phyloP scores from a whole-genome alignment of 2,113 vertebrate species.

The Sialia sialis region DNA sequence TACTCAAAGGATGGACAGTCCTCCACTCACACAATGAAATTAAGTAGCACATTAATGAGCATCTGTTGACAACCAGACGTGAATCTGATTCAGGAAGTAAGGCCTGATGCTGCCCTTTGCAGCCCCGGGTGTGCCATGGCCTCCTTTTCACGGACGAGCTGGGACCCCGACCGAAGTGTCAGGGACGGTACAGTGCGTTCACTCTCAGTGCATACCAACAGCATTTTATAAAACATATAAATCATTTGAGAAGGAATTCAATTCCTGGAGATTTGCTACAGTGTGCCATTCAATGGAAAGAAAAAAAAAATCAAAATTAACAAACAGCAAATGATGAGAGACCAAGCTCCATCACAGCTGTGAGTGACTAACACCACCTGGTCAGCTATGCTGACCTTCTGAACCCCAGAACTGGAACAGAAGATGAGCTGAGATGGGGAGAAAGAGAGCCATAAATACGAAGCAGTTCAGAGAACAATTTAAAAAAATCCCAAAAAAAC shows the following conservation, averaged over 20 bases:
- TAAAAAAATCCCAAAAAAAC: background rate
- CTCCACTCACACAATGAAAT: background rate
- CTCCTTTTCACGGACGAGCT: background rate
- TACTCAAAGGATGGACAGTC: constrained; percentile 41
- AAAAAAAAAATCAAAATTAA: background rate
- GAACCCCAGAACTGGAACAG: background rate
- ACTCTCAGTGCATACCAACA: constrained; percentile 61
- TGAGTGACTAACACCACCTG: background rate
- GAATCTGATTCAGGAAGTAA: constrained; percentile 66
- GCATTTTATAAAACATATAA: constrained; percentile 43
- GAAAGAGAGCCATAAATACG: constrained; percentile 2
- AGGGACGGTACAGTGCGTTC: constrained; percentile 32
- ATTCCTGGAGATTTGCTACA: constrained; percentile 22
- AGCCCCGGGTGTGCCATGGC: constrained; percentile 20
- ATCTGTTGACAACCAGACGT: constrained; percentile 57
- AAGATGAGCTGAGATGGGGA: constrained; percentile 6
- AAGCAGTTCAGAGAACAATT: background rate
- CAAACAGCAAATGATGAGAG: background rate
- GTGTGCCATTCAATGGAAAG: constrained; percentile 8
- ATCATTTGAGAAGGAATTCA: constrained; percentile 35
- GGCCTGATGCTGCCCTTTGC: constrained; percentile 67
- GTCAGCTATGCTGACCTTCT: constrained; percentile 19
- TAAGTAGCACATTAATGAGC: constrained; percentile 37
- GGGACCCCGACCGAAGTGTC: background rate
- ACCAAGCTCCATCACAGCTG: background rate